These are phyloP conservation scores for Cephonodes hylas DNA, from an alignment of 2,888 invertebrate genomes.

Conservation along the genomic window DNA sequence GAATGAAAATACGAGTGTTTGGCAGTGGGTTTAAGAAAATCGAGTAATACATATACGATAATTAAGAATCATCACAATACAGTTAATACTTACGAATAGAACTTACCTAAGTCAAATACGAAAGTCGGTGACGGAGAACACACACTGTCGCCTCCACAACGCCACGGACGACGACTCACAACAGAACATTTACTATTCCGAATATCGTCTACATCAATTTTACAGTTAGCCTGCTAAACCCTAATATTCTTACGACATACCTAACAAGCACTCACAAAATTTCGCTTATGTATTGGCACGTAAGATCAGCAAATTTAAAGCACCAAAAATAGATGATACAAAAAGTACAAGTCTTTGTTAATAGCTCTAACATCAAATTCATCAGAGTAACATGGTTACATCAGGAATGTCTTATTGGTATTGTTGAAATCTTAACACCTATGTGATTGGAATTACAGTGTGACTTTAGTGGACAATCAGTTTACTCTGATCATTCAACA, in stretches of 20 bases:
- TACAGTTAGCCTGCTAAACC: neutral
- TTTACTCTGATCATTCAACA: constrained; percentile 1
- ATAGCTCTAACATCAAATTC: constrained; percentile 2
- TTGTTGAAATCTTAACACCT: constrained; percentile 19
- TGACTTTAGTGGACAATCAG: neutral
- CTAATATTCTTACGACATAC: constrained; percentile 2
- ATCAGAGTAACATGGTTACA: constrained; percentile 12
- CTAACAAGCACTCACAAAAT: constrained; percentile 9
- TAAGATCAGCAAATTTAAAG: constrained; percentile 6
- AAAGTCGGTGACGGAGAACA: constrained; percentile 50
- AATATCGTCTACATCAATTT: neutral
- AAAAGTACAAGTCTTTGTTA: neutral
- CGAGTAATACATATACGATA: constrained; percentile 60
- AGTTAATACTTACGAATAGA: constrained; percentile 75
- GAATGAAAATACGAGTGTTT: constrained; percentile 39
- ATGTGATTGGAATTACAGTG: neutral
- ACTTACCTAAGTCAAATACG: constrained; percentile 64
- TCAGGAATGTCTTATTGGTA: constrained; percentile 52
- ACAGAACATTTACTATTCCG: constrained; percentile 1
- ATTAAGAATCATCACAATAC: constrained; percentile 78
- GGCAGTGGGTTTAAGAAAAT: constrained; percentile 65
- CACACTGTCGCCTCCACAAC: constrained; percentile 41
- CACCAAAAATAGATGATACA: constrained; percentile 8
- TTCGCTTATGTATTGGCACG: constrained; percentile 3
- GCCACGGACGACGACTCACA: neutral